phyloP scores from a whole-genome alignment of 2,797 vertebrate species.

The Cirrhinus molitorella region DNA sequence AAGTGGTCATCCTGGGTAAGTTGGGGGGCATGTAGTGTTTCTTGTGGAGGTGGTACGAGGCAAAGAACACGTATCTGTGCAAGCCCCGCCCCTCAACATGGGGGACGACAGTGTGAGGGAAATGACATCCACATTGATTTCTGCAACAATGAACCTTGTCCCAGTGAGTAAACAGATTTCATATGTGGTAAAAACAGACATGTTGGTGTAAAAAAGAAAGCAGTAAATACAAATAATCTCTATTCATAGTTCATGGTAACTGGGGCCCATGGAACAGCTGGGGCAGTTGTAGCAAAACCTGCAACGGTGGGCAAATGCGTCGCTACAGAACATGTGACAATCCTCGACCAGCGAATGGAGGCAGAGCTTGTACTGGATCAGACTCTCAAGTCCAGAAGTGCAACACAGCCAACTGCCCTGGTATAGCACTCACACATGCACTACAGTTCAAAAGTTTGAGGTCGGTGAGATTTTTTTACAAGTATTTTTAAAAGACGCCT shows the following conservation, averaged over 20 bases:
- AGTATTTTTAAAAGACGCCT: neutral
- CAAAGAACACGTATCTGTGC: slow-evolving; percentile 90
- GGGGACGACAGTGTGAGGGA: slow-evolving; percentile 90
- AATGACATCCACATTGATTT: slow-evolving; percentile 89
- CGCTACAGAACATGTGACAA: slow-evolving; percentile 92
- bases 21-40: slow-evolving; percentile 91
- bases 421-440: slow-evolving; percentile 75
- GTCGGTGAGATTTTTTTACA: neutral
- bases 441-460: neutral
- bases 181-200: neutral
- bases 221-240: neutral
- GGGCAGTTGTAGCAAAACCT: slow-evolving; percentile 92
- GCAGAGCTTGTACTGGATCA: slow-evolving; percentile 88
- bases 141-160: slow-evolving; percentile 94
- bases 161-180: slow-evolving; percentile 81
- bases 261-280: slow-evolving; percentile 94
- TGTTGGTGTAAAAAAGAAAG: neutral
- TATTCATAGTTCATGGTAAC: slow-evolving; percentile 85
- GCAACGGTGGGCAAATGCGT: slow-evolving; percentile 89
- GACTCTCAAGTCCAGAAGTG: slow-evolving; percentile 93
- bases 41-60: slow-evolving; percentile 91
- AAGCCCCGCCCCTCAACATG: slow-evolving; percentile 85
- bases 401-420: slow-evolving; percentile 82
- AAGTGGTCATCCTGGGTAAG: slow-evolving; percentile 91
- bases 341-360: slow-evolving; percentile 86